phyloP scores from a whole-genome alignment of 2,113 vertebrate genomes.

The Gambusia holbrooki region DNA sequence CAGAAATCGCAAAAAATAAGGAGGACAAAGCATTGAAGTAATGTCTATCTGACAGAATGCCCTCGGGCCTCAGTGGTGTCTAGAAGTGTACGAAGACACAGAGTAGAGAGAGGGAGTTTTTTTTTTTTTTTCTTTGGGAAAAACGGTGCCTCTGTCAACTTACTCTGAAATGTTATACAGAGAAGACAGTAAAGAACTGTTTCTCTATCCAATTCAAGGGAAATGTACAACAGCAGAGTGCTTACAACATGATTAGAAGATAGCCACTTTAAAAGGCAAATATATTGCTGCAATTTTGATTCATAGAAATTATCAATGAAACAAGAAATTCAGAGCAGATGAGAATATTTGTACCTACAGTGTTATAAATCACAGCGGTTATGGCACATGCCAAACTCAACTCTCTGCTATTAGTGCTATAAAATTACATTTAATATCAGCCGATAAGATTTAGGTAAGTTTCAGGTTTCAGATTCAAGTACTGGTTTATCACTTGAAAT shows the following conservation, averaged over 20 bases:
- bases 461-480: too few species aligned
- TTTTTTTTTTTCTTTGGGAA: slow-evolving; percentile 19
- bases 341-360: background rate
- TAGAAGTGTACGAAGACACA: slow-evolving; percentile 32
- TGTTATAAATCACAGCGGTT: background rate
- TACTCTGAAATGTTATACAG: slow-evolving; percentile 39
- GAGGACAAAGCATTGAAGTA: slow-evolving; percentile 60
- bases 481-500: too few species aligned
- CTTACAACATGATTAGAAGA: slow-evolving; percentile 18
- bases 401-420: too few species aligned
- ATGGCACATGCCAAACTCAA: too few species aligned
- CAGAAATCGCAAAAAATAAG: slow-evolving; percentile 52
- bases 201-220: background rate
- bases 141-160: slow-evolving; percentile 50
- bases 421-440: too few species aligned
- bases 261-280: background rate
- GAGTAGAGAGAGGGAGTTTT: slow-evolving; percentile 10
- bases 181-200: slow-evolving; percentile 27
- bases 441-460: background rate
- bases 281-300: background rate
- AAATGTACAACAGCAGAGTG: background rate
- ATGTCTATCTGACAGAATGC: slow-evolving; percentile 63
- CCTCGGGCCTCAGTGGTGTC: slow-evolving; percentile 50
- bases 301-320: background rate
- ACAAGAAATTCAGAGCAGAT: background rate